phyloP scores from a whole-genome alignment of 2,888 invertebrate genomes.

The Galerucella nymphaeae region DNA sequence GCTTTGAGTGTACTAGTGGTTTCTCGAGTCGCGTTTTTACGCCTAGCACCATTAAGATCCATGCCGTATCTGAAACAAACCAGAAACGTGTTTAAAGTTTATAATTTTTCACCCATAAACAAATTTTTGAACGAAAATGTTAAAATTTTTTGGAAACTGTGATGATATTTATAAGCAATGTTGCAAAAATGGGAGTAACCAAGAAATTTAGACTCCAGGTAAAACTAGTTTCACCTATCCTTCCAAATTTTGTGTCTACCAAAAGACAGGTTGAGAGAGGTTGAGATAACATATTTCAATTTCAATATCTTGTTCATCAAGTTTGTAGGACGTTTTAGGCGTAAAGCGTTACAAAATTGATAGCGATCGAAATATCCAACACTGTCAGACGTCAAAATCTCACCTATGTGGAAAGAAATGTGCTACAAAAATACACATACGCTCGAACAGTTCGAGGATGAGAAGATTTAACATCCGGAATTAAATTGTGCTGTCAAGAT shows the following conservation, averaged over 20 bases:
- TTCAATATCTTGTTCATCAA: too few species aligned
- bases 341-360: constrained; percentile 12
- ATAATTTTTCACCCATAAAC: too few species aligned
- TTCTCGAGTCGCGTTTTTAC: constrained; percentile 98
- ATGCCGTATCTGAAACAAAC: constrained; percentile 83
- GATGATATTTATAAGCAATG: too few species aligned
- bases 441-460: constrained; percentile 18
- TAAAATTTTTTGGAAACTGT: too few species aligned
- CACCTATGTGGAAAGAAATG: constrained; percentile 32
- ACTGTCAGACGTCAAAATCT: constrained; percentile 23
- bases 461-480: constrained; percentile 29
- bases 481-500: constrained; percentile 44
- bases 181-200: too few species aligned
- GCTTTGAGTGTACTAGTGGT: constrained; percentile 98
- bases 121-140: too few species aligned
- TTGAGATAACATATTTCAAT: neutral
- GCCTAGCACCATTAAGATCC: constrained; percentile 93
- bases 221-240: too few species aligned
- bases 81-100: too few species aligned
- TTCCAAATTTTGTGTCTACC: too few species aligned
- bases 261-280: too few species aligned
- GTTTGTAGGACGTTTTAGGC: neutral
- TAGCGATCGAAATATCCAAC: constrained; percentile 15
- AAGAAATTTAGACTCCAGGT: too few species aligned
- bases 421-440: constrained; percentile 18